Conservation (phyloP, 37 sponge, comb jelly and placozoan genomes). For the Theonella swinhoei region DNA sequence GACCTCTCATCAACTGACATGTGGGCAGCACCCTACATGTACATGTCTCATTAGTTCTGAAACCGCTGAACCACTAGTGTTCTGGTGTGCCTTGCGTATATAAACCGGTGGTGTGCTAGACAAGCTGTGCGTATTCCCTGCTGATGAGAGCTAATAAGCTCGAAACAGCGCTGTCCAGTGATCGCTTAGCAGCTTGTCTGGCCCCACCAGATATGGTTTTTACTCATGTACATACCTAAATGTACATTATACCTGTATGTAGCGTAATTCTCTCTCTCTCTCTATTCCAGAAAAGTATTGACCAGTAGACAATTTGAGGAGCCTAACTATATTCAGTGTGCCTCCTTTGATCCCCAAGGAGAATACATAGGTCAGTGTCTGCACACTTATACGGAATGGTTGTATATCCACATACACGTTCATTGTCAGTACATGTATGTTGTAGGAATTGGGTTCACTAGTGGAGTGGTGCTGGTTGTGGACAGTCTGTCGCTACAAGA, state of each 20-base stretch:
- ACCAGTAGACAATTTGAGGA: conserved; percentile 56
- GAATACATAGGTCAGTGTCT: conserved; percentile 56
- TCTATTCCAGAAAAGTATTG: conserved; percentile 48
- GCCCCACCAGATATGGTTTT: too few relatives aligned
- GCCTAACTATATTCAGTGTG: conserved; percentile 65
- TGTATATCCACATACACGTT: not conserved
- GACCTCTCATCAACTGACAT: not conserved
- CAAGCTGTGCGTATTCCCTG: too few relatives aligned
- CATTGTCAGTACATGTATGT: not conserved
- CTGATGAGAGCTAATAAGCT: too few relatives aligned
- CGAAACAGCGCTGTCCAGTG: too few relatives aligned
- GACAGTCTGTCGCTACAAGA: conserved; percentile 81
- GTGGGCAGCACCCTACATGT: not conserved
- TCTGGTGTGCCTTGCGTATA: too few relatives aligned
- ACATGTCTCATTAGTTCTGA: not conserved
- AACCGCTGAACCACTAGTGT: too few relatives aligned
- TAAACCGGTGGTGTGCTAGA: too few relatives aligned
- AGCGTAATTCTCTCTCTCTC: too few relatives aligned
- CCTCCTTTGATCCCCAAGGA: conserved; percentile 77
- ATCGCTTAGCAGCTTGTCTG: too few relatives aligned
- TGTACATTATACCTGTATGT: too few relatives aligned
- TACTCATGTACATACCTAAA: too few relatives aligned
- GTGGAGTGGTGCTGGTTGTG: conserved; percentile 77
- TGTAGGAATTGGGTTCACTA: conserved; percentile 88
- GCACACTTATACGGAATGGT: not conserved